Conservation (phyloP, 2,888 invertebrate genomes). For the Hyalella azteca region DNA sequence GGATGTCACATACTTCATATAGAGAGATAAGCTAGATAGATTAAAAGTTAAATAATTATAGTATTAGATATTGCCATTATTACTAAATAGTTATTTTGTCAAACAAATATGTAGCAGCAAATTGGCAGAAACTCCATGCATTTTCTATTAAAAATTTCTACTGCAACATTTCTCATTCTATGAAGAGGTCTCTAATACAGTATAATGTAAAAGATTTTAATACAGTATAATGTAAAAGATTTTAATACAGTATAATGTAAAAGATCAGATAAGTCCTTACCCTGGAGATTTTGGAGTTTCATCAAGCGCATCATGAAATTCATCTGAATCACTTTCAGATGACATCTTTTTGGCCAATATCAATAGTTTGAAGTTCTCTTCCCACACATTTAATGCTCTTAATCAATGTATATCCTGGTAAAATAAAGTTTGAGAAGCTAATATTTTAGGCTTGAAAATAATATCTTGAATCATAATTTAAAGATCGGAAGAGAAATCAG, state of each 20-base stretch:
- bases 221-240: neutral
- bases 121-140: neutral
- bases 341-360: conserved; percentile 6
- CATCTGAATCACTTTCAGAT: conserved; percentile 37
- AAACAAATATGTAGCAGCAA: neutral
- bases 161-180: neutral
- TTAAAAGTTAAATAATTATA: neutral
- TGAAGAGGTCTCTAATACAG: neutral
- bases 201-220: neutral
- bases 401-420: too few relatives aligned
- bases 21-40: neutral
- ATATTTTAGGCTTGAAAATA: too few relatives aligned
- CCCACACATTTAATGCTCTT: too few relatives aligned
- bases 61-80: neutral
- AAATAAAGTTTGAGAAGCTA: too few relatives aligned
- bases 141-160: neutral
- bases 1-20: too few relatives aligned
- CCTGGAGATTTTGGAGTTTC: conserved; percentile 11
- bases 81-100: neutral
- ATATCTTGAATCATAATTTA: too few relatives aligned
- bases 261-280: too few relatives aligned
- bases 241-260: neutral
- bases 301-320: conserved; percentile 37
- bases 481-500: too few relatives aligned
- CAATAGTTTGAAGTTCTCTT: too few relatives aligned